These are phyloP conservation scores for Percopsis transmontana DNA, from an alignment of 2,113 vertebrate species.

Conservation along the genomic window DNA sequence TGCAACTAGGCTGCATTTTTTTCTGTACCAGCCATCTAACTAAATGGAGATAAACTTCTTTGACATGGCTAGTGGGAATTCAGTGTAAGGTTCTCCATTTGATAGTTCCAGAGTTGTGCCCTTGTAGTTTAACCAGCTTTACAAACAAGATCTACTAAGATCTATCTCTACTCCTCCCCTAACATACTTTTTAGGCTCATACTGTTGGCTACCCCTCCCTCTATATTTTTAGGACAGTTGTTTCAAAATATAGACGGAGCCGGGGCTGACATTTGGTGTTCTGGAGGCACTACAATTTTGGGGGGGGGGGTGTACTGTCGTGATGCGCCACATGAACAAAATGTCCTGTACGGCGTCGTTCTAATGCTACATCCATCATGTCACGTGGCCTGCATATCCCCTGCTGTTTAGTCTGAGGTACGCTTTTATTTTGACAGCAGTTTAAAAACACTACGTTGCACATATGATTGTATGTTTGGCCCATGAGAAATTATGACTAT, in stretches of 20 bases:
- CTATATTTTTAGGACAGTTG: too few species aligned
- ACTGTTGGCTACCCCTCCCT: too few species aligned
- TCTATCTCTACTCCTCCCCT: too few species aligned
- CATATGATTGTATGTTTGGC: constrained; percentile 54
- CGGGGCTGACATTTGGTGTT: too few species aligned
- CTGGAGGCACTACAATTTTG: too few species aligned
- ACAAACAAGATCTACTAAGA: too few species aligned
- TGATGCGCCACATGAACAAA: constrained; percentile 18
- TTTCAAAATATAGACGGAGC: too few species aligned
- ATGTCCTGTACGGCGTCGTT: constrained; percentile 12
- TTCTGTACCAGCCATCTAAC: background rate
- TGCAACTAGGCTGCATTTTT: background rate
- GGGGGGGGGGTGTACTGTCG: background rate
- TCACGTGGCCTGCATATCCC: constrained; percentile 27
- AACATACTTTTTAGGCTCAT: too few species aligned
- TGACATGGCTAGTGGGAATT: background rate
- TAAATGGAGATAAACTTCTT: background rate
- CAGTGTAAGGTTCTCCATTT: background rate
- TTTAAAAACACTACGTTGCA: constrained; percentile 51
- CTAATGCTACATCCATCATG: constrained; percentile 45
- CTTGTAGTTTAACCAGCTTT: too few species aligned
- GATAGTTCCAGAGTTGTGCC: too few species aligned
- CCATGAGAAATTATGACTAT: constrained; percentile 7
- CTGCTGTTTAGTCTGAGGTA: constrained; percentile 72
- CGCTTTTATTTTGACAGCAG: constrained; percentile 69